phyloP scores from a whole-genome alignment of 2,888 invertebrate species.

The Kryphioiulus occultus region DNA sequence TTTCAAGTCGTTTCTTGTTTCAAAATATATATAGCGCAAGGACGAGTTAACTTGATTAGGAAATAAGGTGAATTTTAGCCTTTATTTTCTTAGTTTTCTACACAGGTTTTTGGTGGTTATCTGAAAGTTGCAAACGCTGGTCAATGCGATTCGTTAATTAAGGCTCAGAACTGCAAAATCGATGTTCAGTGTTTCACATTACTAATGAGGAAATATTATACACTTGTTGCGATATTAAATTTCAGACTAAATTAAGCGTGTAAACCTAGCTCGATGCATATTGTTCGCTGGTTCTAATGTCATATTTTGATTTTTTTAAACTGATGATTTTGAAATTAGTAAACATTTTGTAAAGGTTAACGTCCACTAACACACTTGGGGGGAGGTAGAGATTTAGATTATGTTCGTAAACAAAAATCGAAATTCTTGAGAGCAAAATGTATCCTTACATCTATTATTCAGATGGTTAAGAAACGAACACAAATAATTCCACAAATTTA shows the following conservation, averaged over 20 bases:
- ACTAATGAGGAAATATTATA: conserved; percentile 1
- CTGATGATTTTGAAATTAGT: too few species aligned
- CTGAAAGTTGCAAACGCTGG: too few species aligned
- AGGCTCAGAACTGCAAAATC: not conserved
- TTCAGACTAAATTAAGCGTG: not conserved
- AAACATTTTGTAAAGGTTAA: too few species aligned
- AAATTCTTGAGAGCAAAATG: too few species aligned
- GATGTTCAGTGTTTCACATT: not conserved
- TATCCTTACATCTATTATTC: too few species aligned
- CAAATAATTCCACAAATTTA: too few species aligned
- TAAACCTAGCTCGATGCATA: not conserved
- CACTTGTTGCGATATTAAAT: not conserved
- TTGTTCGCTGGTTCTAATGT: not conserved
- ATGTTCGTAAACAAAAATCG: not conserved
- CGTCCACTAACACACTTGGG: not conserved
- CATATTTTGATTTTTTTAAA: not conserved
- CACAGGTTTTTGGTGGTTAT: too few species aligned
- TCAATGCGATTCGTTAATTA: not conserved
- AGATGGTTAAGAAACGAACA: too few species aligned
- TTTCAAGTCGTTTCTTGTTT: not conserved
- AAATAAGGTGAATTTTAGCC: too few species aligned
- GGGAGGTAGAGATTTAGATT: not conserved
- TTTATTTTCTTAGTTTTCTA: too few species aligned
- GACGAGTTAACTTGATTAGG: too few species aligned
- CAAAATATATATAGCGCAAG: not conserved